Conservation (phyloP, 2,888 invertebrate species). For the Stramonita haemastoma region DNA sequence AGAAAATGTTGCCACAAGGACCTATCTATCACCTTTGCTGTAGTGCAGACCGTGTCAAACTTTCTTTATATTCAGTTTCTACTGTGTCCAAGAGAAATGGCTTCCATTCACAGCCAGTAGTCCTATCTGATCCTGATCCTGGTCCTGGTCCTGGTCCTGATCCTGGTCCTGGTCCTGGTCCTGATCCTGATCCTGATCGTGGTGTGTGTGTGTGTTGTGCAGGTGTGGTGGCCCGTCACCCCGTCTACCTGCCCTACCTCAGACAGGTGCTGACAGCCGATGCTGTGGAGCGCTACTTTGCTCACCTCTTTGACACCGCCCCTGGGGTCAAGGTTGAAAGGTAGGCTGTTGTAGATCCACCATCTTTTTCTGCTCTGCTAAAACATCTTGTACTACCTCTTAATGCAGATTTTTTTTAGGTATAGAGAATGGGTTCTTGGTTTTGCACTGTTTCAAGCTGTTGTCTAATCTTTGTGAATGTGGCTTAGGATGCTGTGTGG, state of each 20-base stretch:
- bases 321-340: constrained; percentile 63
- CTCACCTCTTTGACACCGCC: constrained; percentile 73
- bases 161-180: no score
- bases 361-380: background rate
- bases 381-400: background rate
- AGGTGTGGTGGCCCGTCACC: constrained; percentile 79
- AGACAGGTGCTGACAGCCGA: constrained; percentile 76
- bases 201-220: constrained; percentile 15
- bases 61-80: no score
- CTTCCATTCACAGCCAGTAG: background rate
- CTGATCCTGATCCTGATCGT: no score
- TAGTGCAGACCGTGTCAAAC: no score
- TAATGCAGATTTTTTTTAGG: background rate
- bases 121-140: no score
- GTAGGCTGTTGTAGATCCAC: constrained; percentile 47
- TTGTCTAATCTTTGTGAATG: no score
- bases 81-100: background rate
- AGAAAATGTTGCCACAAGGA: no score
- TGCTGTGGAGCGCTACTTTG: constrained; percentile 77
- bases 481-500: no score
- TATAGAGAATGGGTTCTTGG: background rate
- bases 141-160: no score
- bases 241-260: constrained; percentile 76
- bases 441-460: no score
- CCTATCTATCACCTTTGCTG: no score